Conservation (phyloP, 2,113 vertebrate genomes). For the Cervus canadensis region DNA sequence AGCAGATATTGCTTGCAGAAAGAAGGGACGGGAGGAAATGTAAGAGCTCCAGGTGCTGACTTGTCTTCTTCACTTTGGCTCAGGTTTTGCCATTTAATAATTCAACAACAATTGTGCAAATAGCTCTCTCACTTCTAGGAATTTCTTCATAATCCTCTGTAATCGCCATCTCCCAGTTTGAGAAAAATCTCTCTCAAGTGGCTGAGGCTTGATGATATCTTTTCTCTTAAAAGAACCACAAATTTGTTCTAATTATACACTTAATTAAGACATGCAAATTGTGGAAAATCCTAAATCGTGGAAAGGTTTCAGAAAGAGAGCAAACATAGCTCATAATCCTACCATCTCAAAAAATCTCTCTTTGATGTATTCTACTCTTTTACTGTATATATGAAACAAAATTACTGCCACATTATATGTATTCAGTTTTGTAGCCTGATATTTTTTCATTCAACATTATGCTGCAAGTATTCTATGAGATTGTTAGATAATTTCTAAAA, state of each 20-base stretch:
- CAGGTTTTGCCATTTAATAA: background rate
- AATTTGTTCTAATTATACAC: constrained; percentile 29
- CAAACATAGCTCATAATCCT: background rate
- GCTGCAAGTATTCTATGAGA: background rate
- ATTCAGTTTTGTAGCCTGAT: background rate
- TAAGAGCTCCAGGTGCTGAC: background rate
- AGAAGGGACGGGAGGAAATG: background rate
- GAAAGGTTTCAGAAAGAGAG: background rate
- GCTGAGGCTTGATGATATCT: background rate
- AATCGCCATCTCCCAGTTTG: background rate
- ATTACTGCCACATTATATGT: background rate
- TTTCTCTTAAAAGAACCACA: background rate
- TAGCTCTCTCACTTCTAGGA: background rate
- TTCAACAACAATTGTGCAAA: background rate
- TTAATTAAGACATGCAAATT: background rate
- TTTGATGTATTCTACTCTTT: background rate
- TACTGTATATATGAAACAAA: background rate
- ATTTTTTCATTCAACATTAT: background rate
- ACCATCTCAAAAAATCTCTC: background rate
- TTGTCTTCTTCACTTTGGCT: background rate
- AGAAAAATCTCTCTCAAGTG: constrained; percentile 21
- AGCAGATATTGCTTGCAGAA: background rate
- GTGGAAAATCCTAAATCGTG: background rate
- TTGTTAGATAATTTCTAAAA: background rate
- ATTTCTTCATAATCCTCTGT: background rate